Conservation (phyloP, 2,888 invertebrate species). For the Stegophylla sp. region DNA sequence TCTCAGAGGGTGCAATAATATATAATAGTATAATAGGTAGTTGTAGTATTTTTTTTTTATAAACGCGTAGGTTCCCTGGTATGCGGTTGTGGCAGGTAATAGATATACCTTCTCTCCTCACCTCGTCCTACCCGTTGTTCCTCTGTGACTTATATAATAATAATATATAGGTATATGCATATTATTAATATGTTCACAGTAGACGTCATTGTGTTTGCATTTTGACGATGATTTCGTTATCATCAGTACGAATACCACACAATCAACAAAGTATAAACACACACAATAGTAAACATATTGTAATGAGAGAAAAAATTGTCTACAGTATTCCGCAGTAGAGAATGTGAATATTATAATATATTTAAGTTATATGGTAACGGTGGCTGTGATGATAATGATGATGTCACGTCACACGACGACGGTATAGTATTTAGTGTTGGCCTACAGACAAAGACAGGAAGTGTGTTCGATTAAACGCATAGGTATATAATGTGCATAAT, state of each 20-base stretch:
- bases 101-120: not conserved
- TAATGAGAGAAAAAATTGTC: not conserved
- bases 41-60: no score
- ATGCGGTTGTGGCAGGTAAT: not conserved
- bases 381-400: not conserved
- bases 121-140: no score
- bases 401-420: constrained; percentile 8
- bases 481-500: not conserved
- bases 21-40: no score
- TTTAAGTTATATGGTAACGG: not conserved
- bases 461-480: not conserved
- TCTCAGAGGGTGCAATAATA: not conserved
- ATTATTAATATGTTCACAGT: not conserved
- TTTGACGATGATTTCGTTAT: constrained; percentile 4
- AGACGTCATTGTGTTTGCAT: constrained; percentile 13
- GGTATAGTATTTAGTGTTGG: not conserved
- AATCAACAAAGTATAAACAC: not conserved
- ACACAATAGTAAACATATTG: not conserved
- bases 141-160: not conserved
- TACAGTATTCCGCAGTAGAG: not conserved
- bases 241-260: not conserved
- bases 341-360: no score
- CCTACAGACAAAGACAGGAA: constrained; percentile 22
- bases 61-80: not conserved
- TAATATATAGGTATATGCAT: not conserved